Evolutionary conservation across 2,797 vertebrate genomes (phyloP).

Genomic region (Sorex maritimensis): DNA sequence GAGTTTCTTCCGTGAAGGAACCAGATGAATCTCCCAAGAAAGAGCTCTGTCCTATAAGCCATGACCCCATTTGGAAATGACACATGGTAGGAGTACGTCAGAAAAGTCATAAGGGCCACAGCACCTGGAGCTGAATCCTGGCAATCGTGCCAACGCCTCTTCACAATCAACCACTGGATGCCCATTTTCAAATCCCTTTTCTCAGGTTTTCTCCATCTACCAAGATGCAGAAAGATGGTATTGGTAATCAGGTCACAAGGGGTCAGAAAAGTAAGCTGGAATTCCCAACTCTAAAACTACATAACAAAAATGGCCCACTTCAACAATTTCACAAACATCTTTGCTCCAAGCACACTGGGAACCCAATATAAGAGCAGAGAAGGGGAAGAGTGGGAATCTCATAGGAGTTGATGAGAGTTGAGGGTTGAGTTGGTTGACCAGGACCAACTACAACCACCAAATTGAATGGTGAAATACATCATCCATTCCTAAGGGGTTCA

Average conservation of each 20-base stretch:
- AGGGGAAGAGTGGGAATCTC: neutral
- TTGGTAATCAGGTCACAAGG: neutral
- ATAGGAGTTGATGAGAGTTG: neutral
- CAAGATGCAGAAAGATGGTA: conserved; percentile 13
- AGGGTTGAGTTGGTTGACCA: neutral
- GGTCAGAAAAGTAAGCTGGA: neutral
- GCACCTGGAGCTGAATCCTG: neutral
- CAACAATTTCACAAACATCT: neutral
- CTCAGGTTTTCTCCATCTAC: conserved; percentile 9
- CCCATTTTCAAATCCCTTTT: conserved; percentile 14
- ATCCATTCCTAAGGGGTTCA: neutral
- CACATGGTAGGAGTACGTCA: neutral
- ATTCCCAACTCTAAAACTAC: conserved; percentile 29
- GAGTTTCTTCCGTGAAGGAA: neutral
- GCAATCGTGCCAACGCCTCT: neutral
- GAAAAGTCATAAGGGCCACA: neutral
- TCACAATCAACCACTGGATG: neutral
- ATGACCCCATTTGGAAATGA: neutral
- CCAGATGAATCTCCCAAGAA: neutral
- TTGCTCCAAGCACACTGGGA: neutral
- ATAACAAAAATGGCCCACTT: neutral
- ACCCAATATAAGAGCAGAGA: neutral
- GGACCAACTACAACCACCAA: neutral
- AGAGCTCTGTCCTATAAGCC: neutral
- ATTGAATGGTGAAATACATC: neutral